A percentile compares a stretch with the other conserved stretches of the same genome.
Conservation (phyloP, 2,113 vertebrate species). For the Rynchops niger region DNA sequence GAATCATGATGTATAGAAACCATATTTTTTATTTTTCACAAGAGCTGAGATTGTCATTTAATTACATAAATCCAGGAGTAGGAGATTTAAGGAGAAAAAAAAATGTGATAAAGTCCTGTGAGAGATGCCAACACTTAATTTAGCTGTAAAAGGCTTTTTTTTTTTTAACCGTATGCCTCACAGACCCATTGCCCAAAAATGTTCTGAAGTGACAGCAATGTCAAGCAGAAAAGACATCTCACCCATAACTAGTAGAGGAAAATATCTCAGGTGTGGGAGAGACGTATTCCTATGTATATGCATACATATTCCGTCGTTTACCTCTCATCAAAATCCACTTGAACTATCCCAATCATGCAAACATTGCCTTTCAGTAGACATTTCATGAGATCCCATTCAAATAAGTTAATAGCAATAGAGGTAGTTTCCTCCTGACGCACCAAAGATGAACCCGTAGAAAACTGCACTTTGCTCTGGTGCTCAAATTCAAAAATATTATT, state of each 20-base stretch:
- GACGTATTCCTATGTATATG: neutral
- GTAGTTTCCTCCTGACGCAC: neutral
- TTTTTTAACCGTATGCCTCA: neutral
- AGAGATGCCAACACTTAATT: conserved; percentile 47
- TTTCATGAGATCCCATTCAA: neutral
- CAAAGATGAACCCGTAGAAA: neutral
- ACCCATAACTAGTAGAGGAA: conserved; percentile 11
- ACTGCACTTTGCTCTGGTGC: neutral
- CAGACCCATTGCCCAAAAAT: conserved; percentile 25
- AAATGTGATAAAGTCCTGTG: conserved; percentile 14
- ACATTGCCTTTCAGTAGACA: neutral
- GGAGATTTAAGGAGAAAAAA: conserved; percentile 12
- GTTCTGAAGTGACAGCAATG: neutral
- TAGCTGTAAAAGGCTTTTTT: neutral
- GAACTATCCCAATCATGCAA: neutral
- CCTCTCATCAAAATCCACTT: neutral
- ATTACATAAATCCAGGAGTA: conserved; percentile 49
- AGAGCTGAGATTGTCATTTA: conserved; percentile 33
- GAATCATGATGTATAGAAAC: conserved; percentile 8
- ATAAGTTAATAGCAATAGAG: neutral
- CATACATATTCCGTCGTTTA: neutral
- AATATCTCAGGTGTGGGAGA: neutral
- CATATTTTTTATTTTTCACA: conserved; percentile 38
- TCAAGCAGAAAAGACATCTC: neutral
- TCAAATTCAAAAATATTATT: neutral